Conservation (phyloP, 1,140 invertebrate species). For the Goniozus legneri region DNA sequence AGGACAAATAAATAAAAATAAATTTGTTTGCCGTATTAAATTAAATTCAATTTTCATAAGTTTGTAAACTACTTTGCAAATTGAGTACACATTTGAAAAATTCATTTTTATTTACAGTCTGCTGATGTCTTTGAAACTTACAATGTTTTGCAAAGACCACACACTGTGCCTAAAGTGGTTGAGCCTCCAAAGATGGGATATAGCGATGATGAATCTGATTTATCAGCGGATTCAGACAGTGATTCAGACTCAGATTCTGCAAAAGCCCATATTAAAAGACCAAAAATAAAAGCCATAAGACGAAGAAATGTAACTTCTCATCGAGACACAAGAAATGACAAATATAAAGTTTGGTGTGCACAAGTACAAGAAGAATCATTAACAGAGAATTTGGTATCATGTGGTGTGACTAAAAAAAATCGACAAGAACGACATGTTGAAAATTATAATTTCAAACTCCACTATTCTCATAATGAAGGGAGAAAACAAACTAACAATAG, state of each 20-base stretch:
- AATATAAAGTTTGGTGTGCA: constrained; percentile 63
- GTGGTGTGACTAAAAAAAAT: constrained; percentile 56
- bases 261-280: constrained; percentile 35
- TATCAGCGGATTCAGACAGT: constrained; percentile 51
- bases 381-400: constrained; percentile 59
- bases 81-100: no score
- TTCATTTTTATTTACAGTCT: constrained; percentile 31
- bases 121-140: constrained; percentile 43
- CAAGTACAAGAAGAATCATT: constrained; percentile 62
- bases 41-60: constrained; percentile 3
- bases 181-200: constrained; percentile 37
- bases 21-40: neutral
- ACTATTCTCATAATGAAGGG: constrained; percentile 33
- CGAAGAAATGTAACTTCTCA: constrained; percentile 32
- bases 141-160: constrained; percentile 44
- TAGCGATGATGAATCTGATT: constrained; percentile 48
- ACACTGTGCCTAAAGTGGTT: constrained; percentile 15
- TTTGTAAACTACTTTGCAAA: no score
- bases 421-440: constrained; percentile 59
- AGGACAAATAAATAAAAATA: no score
- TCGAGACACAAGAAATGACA: constrained; percentile 40
- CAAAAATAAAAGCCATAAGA: constrained; percentile 46
- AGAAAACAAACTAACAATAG: constrained; percentile 41
- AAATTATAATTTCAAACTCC: constrained; percentile 56
- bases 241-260: constrained; percentile 48